Conservation (phyloP, 2,113 vertebrate genomes). For the Calypte anna region DNA sequence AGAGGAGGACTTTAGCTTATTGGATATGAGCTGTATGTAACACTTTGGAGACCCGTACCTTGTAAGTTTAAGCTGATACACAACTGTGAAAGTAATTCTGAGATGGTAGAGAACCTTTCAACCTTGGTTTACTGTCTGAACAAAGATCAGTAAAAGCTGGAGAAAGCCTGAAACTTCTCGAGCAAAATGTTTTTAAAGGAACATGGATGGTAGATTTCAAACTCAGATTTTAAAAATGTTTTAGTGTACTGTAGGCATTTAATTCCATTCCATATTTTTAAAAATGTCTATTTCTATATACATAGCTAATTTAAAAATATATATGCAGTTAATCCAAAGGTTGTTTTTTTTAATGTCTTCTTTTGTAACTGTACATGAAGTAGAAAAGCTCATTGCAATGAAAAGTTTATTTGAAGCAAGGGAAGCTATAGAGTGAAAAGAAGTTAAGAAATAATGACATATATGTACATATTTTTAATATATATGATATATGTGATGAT, state of each 20-base stretch:
- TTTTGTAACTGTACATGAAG: background rate
- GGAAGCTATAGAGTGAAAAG: background rate
- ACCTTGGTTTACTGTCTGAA: background rate
- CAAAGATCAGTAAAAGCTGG: background rate
- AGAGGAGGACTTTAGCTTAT: background rate
- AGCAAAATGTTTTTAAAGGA: background rate
- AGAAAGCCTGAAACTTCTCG: background rate
- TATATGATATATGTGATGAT: background rate
- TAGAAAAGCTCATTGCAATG: background rate
- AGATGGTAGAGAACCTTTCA: background rate
- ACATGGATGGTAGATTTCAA: background rate
- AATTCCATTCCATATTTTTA: background rate
- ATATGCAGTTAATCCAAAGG: background rate
- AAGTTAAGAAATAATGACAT: background rate
- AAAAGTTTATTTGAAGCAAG: background rate
- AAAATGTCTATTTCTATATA: background rate
- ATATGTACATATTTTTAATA: too few relatives aligned
- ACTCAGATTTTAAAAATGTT: background rate
- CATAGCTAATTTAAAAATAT: background rate
- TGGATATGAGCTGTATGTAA: background rate
- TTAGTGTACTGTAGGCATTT: background rate
- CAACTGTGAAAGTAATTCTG: background rate
- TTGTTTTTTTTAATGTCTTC: background rate
- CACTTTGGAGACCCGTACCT: background rate
- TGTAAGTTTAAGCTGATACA: background rate